Conservation (phyloP, 2,888 invertebrate genomes). For the Marasmarcha lunaedactyla region DNA sequence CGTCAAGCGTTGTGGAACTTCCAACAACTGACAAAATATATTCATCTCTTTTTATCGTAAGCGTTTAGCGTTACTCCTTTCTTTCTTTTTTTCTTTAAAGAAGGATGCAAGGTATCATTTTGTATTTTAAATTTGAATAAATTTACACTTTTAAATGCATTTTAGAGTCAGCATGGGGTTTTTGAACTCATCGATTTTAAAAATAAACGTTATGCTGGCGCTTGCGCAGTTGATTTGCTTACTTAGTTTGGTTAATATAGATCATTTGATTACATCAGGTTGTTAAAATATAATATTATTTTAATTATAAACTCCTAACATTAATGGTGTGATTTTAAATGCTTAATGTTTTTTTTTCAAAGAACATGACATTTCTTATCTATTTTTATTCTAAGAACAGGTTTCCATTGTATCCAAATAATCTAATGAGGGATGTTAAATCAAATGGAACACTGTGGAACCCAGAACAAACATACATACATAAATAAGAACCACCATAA, state of each 20-base stretch:
- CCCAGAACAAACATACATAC: too few relatives aligned
- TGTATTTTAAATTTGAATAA: conserved; percentile 61
- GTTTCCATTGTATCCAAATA: too few relatives aligned
- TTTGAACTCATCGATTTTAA: conserved; percentile 29
- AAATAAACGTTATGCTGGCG: conserved; percentile 18
- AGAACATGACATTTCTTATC: too few relatives aligned
- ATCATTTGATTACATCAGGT: too few relatives aligned
- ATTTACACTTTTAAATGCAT: conserved; percentile 62
- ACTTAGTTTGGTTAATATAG: conserved; percentile 2
- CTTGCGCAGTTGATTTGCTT: conserved; percentile 2
- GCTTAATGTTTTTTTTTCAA: too few relatives aligned
- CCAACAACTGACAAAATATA: not conserved
- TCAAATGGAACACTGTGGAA: too few relatives aligned
- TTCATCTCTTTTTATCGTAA: conserved; percentile 13
- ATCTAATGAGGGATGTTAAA: too few relatives aligned
- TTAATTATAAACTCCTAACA: too few relatives aligned
- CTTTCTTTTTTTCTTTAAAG: conserved; percentile 29
- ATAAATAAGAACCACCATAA: too few relatives aligned
- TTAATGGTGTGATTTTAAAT: too few relatives aligned
- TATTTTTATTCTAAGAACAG: too few relatives aligned
- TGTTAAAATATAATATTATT: too few relatives aligned
- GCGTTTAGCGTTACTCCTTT: conserved; percentile 10
- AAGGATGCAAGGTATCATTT: conserved; percentile 43
- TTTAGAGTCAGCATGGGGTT: conserved; percentile 34
- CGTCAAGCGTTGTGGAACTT: not conserved